These are phyloP conservation scores for Itoplectis maculator DNA, from an alignment of 2,888 invertebrate species.

Conservation along the genomic window DNA sequence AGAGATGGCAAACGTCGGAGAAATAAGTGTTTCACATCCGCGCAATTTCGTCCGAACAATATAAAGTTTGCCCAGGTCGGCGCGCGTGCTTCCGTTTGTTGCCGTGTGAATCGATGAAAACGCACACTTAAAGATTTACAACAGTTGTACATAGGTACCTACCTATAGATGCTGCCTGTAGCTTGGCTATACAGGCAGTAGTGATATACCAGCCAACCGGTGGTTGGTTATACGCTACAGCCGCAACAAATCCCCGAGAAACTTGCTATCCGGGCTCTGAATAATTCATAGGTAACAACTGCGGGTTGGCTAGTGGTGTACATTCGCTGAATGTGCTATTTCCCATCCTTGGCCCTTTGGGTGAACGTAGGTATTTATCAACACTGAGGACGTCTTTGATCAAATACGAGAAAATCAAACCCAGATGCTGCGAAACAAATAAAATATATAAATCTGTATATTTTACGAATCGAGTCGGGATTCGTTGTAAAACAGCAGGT, in stretches of 20 bases:
- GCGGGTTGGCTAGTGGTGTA: no score
- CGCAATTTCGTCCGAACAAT: neutral
- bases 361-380: neutral
- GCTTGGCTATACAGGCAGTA: no score
- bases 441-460: no score
- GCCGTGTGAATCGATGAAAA: neutral
- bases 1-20: no score
- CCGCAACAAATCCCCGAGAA: neutral
- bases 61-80: neutral
- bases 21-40: neutral
- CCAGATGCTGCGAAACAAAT: no score
- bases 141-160: no score
- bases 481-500: no score
- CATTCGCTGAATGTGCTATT: neutral
- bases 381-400: neutral
- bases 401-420: neutral
- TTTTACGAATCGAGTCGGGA: no score
- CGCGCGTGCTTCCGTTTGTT: neutral
- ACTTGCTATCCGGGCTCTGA: constrained; percentile 16
- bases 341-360: neutral
- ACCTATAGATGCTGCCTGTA: no score
- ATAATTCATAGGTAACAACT: constrained; percentile 27
- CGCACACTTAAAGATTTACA: no score
- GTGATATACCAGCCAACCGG: constrained; percentile 5
- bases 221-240: neutral